Conservation (phyloP, 2,888 invertebrate genomes). For the Nasonia oneida region DNA sequence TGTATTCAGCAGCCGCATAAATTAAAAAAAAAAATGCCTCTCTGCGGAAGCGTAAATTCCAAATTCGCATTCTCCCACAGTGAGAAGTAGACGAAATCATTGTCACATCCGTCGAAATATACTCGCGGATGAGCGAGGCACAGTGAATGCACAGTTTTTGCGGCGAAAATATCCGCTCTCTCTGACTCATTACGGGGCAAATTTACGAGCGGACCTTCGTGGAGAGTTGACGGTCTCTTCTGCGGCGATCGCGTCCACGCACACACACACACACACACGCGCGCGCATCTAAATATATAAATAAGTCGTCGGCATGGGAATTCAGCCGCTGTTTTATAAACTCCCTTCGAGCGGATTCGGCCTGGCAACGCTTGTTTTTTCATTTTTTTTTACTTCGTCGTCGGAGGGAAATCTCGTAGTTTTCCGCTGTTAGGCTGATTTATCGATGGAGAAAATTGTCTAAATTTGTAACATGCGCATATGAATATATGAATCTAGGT, state of each 20-base stretch:
- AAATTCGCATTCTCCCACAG: background rate
- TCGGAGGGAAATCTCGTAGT: background rate
- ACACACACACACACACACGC: too few species aligned
- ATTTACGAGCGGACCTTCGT: slow-evolving; percentile 38
- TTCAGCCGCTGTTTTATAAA: background rate
- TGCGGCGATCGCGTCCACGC: background rate
- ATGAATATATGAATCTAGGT: too few species aligned
- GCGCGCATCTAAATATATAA: background rate
- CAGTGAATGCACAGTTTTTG: background rate
- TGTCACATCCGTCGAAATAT: slow-evolving; percentile 14
- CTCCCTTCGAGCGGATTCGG: background rate
- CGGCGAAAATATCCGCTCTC: slow-evolving; percentile 6
- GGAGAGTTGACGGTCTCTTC: background rate
- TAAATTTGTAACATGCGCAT: background rate
- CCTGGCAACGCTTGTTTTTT: background rate
- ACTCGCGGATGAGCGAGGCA: too few species aligned
- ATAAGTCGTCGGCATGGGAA: background rate
- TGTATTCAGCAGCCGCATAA: background rate
- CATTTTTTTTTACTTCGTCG: background rate
- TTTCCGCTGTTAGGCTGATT: background rate
- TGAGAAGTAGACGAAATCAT: slow-evolving; percentile 26
- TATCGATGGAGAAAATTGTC: background rate
- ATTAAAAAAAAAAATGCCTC: background rate
- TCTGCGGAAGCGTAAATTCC: background rate
- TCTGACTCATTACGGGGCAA: slow-evolving; percentile 43